A percentile compares a stretch with the other conserved stretches of the same genome.
Evolutionary conservation across 2,888 invertebrate genomes (phyloP).

Genomic region (Agrilus cyanescens): DNA sequence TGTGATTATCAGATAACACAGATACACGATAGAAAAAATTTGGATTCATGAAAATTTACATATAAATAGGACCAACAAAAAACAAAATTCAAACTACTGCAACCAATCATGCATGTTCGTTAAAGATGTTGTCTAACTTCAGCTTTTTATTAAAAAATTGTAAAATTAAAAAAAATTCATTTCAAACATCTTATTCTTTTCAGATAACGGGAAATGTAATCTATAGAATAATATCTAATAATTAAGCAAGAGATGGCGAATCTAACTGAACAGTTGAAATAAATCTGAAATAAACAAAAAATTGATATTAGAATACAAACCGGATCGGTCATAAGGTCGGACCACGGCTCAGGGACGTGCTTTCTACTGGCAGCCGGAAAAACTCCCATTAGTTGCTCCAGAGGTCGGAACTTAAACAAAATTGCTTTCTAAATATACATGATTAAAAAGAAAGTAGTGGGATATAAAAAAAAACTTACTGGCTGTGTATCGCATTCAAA

Average conservation of each 20-base stretch:
- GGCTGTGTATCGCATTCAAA: slow-evolving; percentile 85
- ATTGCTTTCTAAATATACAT: slow-evolving; percentile 3
- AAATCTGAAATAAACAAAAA: slow-evolving; percentile 2
- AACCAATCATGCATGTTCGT: too few species aligned
- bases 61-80: too few species aligned
- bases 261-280: neutral
- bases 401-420: slow-evolving; percentile 70
- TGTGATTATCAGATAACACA: too few species aligned
- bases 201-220: too few species aligned
- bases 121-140: too few species aligned
- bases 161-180: too few species aligned
- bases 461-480: slow-evolving; percentile 40
- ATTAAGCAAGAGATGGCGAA: neutral
- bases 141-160: too few species aligned
- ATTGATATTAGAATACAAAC: slow-evolving; percentile 39
- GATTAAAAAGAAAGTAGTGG: slow-evolving; percentile 1
- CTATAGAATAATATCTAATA: neutral
- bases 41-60: too few species aligned
- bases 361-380: slow-evolving; percentile 95
- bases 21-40: neutral
- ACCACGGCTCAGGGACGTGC: slow-evolving; percentile 92
- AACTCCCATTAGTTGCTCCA: slow-evolving; percentile 99
- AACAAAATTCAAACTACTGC: neutral
- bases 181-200: too few species aligned
- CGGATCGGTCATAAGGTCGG: slow-evolving; percentile 80